Base-by-base conservation (phyloP, 2,888 invertebrate species). In the Aquatica leii region DNA sequence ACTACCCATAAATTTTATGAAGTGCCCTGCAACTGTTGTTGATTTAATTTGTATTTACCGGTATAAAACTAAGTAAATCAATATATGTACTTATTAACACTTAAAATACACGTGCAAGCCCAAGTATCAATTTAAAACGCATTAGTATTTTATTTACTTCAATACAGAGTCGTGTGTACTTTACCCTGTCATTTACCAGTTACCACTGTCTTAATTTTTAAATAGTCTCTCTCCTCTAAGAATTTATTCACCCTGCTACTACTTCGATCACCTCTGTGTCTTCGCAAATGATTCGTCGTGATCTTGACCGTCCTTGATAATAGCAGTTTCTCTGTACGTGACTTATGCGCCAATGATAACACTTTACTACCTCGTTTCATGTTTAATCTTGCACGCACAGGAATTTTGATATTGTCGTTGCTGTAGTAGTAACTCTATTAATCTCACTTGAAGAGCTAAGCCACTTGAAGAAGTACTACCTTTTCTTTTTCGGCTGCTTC, bases 81-180 rank as follows among this genome's bases (percentile, higher is more conserved):
- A n/a, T 37, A 37, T n/a, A n/a, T n/a, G n/a, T 9, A 37, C 37
- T 37, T 37, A 37, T 37, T 37, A 37, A 37, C 37, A 37, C 37
- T 9, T 37, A 37, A 37, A 37, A 9, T 37, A 37, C n/a, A 37
- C 37, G 12, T 37, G 37, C 37, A 37, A 37, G 37, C 37, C 37
- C 37, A 11, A 37, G 37, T 37, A 37, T 37, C 37, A 8, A 37
- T 37, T 37, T 37, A 11, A 37, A 37, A 5, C 12, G 37, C 37
- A 37, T 37, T 37, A 12, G 11, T 37, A 37, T 37, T 37, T 37
- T 37, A n/a, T 37, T 37, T 37, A 37, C 37, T 37, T 37, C 37
- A 2, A 37, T n/a, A 37, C 9, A n/a, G n/a, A 37, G 5, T n/a
- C 2, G 37, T 37, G 37, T 12, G 12, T 37, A 37, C 37, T 37